phyloP scores from a whole-genome alignment of 2,888 invertebrate genomes.

The Lypha dubia region DNA sequence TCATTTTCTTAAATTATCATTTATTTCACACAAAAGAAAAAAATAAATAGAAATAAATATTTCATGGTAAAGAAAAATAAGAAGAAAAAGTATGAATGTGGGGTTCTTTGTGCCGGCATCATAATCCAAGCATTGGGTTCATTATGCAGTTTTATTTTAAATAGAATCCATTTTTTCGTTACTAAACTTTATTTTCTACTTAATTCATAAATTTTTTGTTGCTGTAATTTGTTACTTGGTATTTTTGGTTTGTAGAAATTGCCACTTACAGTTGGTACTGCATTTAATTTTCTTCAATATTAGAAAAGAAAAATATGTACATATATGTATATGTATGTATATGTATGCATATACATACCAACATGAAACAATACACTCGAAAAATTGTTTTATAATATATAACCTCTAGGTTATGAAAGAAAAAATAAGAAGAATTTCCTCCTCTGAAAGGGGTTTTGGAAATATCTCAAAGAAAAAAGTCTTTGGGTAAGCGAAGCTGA shows the following conservation, averaged over 20 bases:
- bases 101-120: conserved; percentile 14
- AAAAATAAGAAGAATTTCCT: no score
- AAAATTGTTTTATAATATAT: conserved; percentile 7
- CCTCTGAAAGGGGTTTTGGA: no score
- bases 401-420: no score
- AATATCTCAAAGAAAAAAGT: no score
- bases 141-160: conserved; percentile 32
- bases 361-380: conserved; percentile 29
- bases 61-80: conserved; percentile 9
- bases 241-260: conserved; percentile 17
- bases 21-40: neutral
- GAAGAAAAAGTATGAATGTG: conserved; percentile 28
- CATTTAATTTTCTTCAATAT: conserved; percentile 64
- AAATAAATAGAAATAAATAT: neutral
- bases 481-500: no score
- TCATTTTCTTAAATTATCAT: conserved; percentile 31
- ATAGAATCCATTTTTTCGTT: conserved; percentile 20
- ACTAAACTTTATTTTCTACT: conserved; percentile 23
- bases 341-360: neutral
- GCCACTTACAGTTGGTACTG: conserved; percentile 60
- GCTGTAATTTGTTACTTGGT: conserved; percentile 39
- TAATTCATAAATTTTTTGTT: neutral
- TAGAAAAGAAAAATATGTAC: conserved; percentile 11
- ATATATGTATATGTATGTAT: neutral
- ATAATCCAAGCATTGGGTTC: conserved; percentile 21